These are phyloP conservation scores for Otus scops DNA, from an alignment of 2,797 vertebrate species.

Conservation along the genomic window DNA sequence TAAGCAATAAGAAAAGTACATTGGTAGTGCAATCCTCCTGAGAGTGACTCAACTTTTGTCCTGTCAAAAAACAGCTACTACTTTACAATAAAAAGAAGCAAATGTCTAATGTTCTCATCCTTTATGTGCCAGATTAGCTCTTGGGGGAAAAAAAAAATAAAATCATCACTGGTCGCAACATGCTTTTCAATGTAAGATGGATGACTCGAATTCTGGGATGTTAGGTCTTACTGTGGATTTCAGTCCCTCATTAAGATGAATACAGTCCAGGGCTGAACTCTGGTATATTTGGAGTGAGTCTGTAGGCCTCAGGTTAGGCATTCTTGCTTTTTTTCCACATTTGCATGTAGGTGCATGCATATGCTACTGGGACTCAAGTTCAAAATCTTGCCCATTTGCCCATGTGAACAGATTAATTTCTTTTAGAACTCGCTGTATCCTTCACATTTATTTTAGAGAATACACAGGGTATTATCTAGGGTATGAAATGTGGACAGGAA, in stretches of 20 bases:
- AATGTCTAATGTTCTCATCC: not conserved
- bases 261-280: not conserved
- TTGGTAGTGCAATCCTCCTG: not conserved
- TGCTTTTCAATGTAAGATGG: not conserved
- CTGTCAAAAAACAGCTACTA: not conserved
- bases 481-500: not conserved
- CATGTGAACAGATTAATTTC: not conserved
- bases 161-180: not conserved
- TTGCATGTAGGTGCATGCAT: not conserved
- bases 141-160: not conserved
- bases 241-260: not conserved
- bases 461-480: not conserved
- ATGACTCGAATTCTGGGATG: not conserved
- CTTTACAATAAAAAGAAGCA: not conserved
- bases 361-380: not conserved
- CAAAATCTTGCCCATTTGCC: not conserved
- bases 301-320: not conserved
- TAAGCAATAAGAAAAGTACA: not conserved
- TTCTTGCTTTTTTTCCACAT: not conserved
- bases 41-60: not conserved
- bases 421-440: not conserved
- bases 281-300: not conserved
- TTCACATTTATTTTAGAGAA: not conserved
- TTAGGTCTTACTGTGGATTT: not conserved
- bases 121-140: slow-evolving; percentile 15